These are phyloP conservation scores for Mobula birostris DNA, from an alignment of 2,113 vertebrate genomes.

Conservation along the genomic window DNA sequence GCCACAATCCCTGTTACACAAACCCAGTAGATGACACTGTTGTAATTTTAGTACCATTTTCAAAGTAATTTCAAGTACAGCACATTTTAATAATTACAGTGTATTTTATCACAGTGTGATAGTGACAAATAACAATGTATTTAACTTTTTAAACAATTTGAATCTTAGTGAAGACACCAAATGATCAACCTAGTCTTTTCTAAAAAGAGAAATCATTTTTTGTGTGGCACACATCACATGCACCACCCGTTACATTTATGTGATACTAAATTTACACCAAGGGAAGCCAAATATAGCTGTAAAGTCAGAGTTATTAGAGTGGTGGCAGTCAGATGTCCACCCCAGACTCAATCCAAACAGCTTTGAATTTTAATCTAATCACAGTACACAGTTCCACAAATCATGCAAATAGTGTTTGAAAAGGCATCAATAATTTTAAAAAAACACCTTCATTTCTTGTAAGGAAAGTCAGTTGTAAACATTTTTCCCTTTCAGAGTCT, in stretches of 20 bases:
- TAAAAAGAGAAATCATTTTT: slow-evolving; percentile 38
- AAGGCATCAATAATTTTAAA: slow-evolving; percentile 65
- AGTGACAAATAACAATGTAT: slow-evolving; percentile 25
- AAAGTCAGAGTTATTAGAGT: slow-evolving; percentile 54
- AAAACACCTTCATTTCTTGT: slow-evolving; percentile 67
- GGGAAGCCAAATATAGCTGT: slow-evolving; percentile 35
- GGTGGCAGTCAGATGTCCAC: slow-evolving; percentile 55
- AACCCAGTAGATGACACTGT: slow-evolving; percentile 32
- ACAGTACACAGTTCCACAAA: slow-evolving; percentile 77
- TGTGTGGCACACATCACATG: slow-evolving; percentile 2
- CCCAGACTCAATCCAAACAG: slow-evolving; percentile 48
- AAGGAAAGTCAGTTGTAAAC: slow-evolving; percentile 84
- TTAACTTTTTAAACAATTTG: slow-evolving; percentile 27
- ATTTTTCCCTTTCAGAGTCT: slow-evolving; percentile 56
- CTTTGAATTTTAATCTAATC: slow-evolving; percentile 86
- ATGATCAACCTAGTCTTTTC: slow-evolving; percentile 32
- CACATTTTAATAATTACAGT: slow-evolving; percentile 34
- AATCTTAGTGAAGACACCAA: slow-evolving; percentile 32
- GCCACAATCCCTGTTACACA: background rate
- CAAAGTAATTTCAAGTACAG: slow-evolving; percentile 26
- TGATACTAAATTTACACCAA: slow-evolving; percentile 37
- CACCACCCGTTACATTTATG: slow-evolving; percentile 34
- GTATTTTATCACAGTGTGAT: slow-evolving; percentile 26
- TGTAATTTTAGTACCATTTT: background rate
- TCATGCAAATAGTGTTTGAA: slow-evolving; percentile 86